Evolutionary conservation across 2,888 invertebrate species (phyloP), one percentile per base, ranked within the genome.

Genomic region (Schizotus pectinicornis): DNA sequence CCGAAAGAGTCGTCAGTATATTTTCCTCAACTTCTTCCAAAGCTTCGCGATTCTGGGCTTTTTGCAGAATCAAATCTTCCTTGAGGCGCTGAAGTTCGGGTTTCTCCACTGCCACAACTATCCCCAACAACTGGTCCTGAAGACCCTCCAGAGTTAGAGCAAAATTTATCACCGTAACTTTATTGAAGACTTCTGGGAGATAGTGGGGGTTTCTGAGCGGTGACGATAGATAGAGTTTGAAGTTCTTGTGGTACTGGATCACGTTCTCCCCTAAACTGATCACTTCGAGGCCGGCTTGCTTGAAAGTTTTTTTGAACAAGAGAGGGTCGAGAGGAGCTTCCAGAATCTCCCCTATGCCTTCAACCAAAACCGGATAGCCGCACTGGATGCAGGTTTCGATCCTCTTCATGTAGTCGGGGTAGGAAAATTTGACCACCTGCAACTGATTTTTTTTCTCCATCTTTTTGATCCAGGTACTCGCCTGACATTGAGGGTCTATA

Each of bases 21-120:
- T 90, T 91, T 74, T 95, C 92, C 80, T 96, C 95, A 14, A 93
- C 91, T 76, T 91, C 88, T 73, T 92, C 90, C 35, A 96, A 79
- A 1, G 91, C 89, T 54, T 89, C 86, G 74, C 87, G 88, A 77
- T 96, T 95, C 46, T 87, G 86, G 6, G 93, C 93, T 67, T 89
- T 85, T 77, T 92, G 88, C 1, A 91, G 83, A 51, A 92, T 91
- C 38, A 94, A 77, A 51, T 88, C 87, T 79, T 92, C 91, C 66
- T 92, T 83, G 75, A 91, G 88, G 74, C 90, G 87, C 80, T 93
- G 92, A 56, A 94, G 82, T 72, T 93, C 92, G 1, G 93, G 93
- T 63, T 90, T 85, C 79, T 93, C 92, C 77, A 91, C 91, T 3
- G 92, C 91, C 6, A 92, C 92, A 0, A 92, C 91, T 65, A 93